Conservation (phyloP, 2,797 vertebrate genomes). For the Caiman crocodilus region DNA sequence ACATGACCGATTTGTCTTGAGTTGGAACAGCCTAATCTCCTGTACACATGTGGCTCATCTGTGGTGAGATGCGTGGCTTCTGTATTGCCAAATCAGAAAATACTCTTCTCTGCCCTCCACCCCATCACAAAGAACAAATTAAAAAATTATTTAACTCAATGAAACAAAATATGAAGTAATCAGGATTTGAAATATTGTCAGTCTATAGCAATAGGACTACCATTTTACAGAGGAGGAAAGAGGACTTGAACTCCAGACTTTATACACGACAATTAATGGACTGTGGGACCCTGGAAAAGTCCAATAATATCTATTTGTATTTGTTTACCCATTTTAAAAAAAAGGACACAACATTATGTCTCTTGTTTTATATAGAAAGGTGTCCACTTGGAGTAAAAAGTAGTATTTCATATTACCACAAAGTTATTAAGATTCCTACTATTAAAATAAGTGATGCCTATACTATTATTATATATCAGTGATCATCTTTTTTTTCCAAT, state of each 20-base stretch:
- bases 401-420: background rate
- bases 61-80: background rate
- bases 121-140: background rate
- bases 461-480: background rate
- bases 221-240: background rate
- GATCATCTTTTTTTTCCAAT: constrained; percentile 54
- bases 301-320: background rate
- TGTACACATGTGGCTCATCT: background rate
- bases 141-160: background rate
- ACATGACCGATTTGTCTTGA: background rate
- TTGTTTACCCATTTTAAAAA: background rate
- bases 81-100: background rate
- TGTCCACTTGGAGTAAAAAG: background rate
- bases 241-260: background rate
- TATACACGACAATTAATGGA: background rate
- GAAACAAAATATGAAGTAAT: background rate
- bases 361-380: background rate
- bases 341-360: background rate
- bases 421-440: background rate
- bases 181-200: background rate
- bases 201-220: background rate
- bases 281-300: background rate
- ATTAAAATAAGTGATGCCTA: background rate
- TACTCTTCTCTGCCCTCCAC: too few relatives aligned
- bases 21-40: background rate